Evolutionary conservation across 2,888 invertebrate genomes (phyloP).

Genomic region (Zeuzera pyrina): DNA sequence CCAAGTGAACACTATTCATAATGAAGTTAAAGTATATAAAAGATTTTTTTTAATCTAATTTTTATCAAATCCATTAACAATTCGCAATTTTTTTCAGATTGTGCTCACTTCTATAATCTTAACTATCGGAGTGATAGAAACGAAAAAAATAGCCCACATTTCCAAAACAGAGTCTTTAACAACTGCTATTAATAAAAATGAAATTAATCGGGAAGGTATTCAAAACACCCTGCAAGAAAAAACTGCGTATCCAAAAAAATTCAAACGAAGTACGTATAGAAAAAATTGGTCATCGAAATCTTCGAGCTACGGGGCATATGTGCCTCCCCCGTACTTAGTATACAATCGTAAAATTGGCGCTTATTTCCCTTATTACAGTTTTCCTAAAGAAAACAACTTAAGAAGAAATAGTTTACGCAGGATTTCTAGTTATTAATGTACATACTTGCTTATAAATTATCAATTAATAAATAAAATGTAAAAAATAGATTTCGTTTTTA

Average conservation of each 20-base stretch:
- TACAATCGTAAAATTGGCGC: conserved; percentile 49
- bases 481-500: too few relatives aligned
- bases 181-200: not conserved
- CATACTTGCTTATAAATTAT: too few relatives aligned
- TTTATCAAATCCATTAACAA: too few relatives aligned
- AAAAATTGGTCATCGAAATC: conserved; percentile 8
- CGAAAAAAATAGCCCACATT: conserved; percentile 10
- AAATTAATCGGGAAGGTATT: not conserved
- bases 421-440: not conserved
- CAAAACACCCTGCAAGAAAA: too few relatives aligned
- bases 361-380: conserved; percentile 51
- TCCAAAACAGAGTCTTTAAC: not conserved
- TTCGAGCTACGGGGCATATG: conserved; percentile 12
- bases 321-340: conserved; percentile 50
- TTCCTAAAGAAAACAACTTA: conserved; percentile 30
- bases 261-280: conserved; percentile 28
- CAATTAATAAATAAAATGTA: too few relatives aligned
- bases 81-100: too few relatives aligned
- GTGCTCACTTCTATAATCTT: too few relatives aligned
- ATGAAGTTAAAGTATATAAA: not conserved
- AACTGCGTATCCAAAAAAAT: too few relatives aligned
- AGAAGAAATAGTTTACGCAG: conserved; percentile 15
- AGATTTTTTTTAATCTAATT: too few relatives aligned
- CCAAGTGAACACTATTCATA: not conserved
- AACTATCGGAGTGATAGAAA: too few relatives aligned